phyloP scores from a whole-genome alignment of 2,888 invertebrate species.

The Epistrophe eligans region DNA sequence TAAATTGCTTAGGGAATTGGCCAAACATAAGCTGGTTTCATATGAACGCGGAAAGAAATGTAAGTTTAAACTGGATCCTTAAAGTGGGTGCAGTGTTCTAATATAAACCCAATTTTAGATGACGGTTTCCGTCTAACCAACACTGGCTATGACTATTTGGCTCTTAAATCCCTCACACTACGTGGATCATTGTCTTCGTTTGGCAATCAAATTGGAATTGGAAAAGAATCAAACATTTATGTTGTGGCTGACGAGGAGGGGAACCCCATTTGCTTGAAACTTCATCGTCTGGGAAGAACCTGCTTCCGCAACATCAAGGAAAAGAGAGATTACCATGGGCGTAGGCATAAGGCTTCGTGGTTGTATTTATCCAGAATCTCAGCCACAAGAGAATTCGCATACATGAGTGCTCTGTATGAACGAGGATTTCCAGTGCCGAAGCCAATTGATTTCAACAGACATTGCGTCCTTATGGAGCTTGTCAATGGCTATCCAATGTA shows the following conservation, averaged over 20 bases:
- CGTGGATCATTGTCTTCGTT: constrained; percentile 92
- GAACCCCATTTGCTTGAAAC: constrained; percentile 93
- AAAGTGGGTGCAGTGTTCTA: not conserved
- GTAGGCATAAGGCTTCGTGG: constrained; percentile 96
- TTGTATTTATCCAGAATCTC: constrained; percentile 97
- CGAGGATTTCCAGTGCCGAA: constrained; percentile 97
- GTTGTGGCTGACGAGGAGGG: constrained; percentile 92
- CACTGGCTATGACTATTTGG: constrained; percentile 97
- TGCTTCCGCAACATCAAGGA: constrained; percentile 98
- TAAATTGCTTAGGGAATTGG: constrained; percentile 94
- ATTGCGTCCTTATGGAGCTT: constrained; percentile 98
- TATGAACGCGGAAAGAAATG: constrained; percentile 98
- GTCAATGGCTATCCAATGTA: constrained; percentile 92
- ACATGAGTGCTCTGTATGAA: constrained; percentile 96
- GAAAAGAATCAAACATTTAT: constrained; percentile 99
- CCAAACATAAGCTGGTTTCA: constrained; percentile 94
- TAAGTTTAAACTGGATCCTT: constrained; percentile 83
- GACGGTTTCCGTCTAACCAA: constrained; percentile 98
- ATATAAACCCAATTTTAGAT: constrained; percentile 85
- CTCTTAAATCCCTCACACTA: constrained; percentile 93
- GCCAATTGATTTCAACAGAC: constrained; percentile 96
- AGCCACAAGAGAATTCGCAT: constrained; percentile 98
- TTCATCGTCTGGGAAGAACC: constrained; percentile 95
- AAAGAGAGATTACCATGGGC: constrained; percentile 98
- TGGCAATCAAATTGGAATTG: constrained; percentile 99